Conservation (phyloP, 2,113 vertebrate genomes). For the Serinus canaria region DNA sequence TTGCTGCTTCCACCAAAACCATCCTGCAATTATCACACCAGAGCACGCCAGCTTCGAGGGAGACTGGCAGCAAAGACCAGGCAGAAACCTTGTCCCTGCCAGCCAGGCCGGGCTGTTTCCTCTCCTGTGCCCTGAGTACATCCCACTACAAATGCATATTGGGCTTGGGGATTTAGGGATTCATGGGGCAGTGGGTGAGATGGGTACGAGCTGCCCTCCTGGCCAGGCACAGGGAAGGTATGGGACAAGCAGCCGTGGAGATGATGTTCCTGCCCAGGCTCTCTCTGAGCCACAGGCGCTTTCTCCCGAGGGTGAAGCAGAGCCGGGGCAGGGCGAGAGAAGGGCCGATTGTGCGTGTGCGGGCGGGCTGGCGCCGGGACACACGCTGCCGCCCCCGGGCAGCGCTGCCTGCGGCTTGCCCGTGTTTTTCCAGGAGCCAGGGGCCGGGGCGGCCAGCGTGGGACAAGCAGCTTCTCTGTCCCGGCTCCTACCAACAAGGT, state of each 20-base stretch:
- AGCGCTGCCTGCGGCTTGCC: neutral
- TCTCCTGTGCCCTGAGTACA: neutral
- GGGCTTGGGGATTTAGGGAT: neutral
- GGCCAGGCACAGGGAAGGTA: neutral
- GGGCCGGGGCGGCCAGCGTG: neutral
- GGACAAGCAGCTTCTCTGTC: neutral
- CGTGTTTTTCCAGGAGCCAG: neutral
- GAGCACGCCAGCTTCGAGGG: neutral
- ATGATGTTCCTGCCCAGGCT: neutral
- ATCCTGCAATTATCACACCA: neutral
- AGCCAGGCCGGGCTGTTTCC: neutral
- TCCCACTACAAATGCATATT: neutral
- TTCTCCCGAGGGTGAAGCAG: neutral
- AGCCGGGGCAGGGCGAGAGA: neutral
- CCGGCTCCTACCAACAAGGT: neutral
- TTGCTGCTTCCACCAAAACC: neutral
- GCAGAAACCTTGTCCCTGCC: neutral
- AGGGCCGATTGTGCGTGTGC: neutral
- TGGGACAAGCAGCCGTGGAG: neutral
- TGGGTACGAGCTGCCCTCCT: neutral
- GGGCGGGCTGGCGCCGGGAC: neutral
- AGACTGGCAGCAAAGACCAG: neutral
- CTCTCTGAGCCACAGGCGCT: neutral
- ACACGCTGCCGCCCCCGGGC: neutral
- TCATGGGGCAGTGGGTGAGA: accelerated